Evolutionary conservation across 2,888 invertebrate species (phyloP), one percentile per base, ranked within the genome.

Genomic region (Branchipolynoe longqiensis): DNA sequence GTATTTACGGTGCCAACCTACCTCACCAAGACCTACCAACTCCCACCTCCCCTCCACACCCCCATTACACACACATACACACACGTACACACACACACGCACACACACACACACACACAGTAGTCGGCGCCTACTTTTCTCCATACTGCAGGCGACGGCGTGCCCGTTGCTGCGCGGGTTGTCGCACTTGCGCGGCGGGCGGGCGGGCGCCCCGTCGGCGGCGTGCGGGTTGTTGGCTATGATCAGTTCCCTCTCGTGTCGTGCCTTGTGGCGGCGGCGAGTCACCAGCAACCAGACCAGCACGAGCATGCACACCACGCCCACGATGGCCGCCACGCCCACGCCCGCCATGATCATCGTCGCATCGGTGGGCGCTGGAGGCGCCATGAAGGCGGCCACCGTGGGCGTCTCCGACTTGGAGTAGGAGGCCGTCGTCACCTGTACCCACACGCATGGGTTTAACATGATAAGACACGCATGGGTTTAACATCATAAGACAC

Each of bases 381-480:
- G 78, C 22, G 69, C 69, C 69, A 69, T n/a, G 38, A 36, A 69
- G 69, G 69, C 69, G 69, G 69, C 69, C 38, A 4, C 87, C 62
- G 90, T 87, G 56, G 91, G 89, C 28, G 88, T 87, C 73, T 91
- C 90, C 41, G 92, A 91, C 85, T 90, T 92, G 14, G 92, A 89
- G 85, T 92, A 92, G 6, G 92, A 90, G 56, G 91, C 90, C 41
- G 90, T 88, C 18, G 91, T 87, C 6, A 90, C 90, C 92, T 92
- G 90, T 85, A 89, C 90, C 31, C n/a, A n/a, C n/a, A n/a, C n/a
- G n/a, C n/a, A n/a, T n/a, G n/a, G n/a, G n/a, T n/a, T n/a, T n/a
- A n/a, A n/a, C n/a, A n/a, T n/a, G n/a, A n/a, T n/a, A n/a, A n/a
- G n/a, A n/a, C n/a, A n/a, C n/a, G n/a, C n/a, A n/a, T n/a, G n/a